phyloP scores from a whole-genome alignment of 2,888 invertebrate genomes.

The Acrocyrtus sp. region DNA sequence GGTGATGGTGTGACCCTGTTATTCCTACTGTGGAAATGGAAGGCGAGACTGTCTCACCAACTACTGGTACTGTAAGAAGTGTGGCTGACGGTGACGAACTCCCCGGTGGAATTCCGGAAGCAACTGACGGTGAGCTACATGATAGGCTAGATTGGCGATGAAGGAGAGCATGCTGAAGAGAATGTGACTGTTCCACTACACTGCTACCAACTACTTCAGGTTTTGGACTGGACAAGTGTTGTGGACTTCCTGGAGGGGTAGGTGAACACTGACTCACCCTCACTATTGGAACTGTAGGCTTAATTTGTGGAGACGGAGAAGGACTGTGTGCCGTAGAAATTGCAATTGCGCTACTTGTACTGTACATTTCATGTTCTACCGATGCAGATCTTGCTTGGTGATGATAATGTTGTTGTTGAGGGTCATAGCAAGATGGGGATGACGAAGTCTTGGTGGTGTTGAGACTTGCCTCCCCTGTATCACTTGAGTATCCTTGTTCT shows the following conservation, averaged over 20 bases:
- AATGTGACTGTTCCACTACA: constrained; percentile 16
- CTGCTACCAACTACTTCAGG: constrained; percentile 26
- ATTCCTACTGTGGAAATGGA: constrained; percentile 26
- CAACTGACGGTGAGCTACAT: constrained; percentile 12
- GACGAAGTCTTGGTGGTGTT: constrained; percentile 33
- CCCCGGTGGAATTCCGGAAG: no score
- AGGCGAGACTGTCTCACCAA: constrained; percentile 25
- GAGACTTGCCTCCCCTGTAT: constrained; percentile 41
- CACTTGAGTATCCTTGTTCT: constrained; percentile 51
- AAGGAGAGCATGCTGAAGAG: constrained; percentile 25
- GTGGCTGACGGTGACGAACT: no score
- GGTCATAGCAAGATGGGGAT: constrained; percentile 43
- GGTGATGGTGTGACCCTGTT: constrained; percentile 29
- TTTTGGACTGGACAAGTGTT: constrained; percentile 38
- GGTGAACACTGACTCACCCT: constrained; percentile 62
- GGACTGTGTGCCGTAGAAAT: constrained; percentile 27
- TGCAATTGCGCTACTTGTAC: constrained; percentile 45
- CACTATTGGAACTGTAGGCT: constrained; percentile 58
- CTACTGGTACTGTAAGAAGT: constrained; percentile 50
- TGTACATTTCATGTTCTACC: constrained; percentile 40
- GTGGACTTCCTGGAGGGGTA: constrained; percentile 62
- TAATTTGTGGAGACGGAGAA: constrained; percentile 25
- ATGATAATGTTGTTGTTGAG: constrained; percentile 48
- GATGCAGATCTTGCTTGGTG: constrained; percentile 53
- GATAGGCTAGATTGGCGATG: constrained; percentile 13